Evolutionary conservation across 2,797 vertebrate species (phyloP).

Genomic region (Erithacus rubecula): DNA sequence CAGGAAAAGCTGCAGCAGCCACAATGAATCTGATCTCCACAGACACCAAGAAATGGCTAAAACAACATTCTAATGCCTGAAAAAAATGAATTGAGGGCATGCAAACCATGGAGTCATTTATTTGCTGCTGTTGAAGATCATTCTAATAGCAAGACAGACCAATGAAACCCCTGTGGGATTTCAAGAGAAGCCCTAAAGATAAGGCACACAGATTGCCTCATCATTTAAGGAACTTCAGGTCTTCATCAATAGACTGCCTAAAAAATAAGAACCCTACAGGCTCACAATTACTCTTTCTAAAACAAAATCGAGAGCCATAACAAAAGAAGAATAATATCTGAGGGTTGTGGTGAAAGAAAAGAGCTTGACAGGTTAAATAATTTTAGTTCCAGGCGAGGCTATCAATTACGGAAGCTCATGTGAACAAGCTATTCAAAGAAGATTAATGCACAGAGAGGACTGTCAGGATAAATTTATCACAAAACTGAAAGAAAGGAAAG

Average conservation of each 20-base stretch:
- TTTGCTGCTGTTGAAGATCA: not conserved
- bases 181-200: not conserved
- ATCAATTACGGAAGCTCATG: conserved; percentile 30
- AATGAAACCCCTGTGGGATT: not conserved
- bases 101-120: not conserved
- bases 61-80: not conserved
- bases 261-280: not conserved
- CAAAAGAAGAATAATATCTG: conserved; percentile 12
- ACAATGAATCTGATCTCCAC: not conserved
- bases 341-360: conserved; percentile 29
- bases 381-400: not conserved
- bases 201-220: not conserved
- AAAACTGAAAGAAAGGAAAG: not conserved
- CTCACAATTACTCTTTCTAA: conserved; percentile 43
- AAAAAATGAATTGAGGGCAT: not conserved
- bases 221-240: conserved; percentile 2
- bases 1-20: not conserved
- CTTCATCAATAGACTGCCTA: conserved; percentile 5
- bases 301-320: conserved; percentile 46
- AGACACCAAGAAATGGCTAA: not conserved
- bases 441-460: conserved; percentile 25
- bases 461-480: conserved; percentile 36
- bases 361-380: conserved; percentile 53
- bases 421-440: conserved; percentile 19
- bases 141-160: not conserved